These are phyloP conservation scores for Phoebastria nigripes DNA, from an alignment of 2,797 vertebrate genomes.

Conservation along the genomic window DNA sequence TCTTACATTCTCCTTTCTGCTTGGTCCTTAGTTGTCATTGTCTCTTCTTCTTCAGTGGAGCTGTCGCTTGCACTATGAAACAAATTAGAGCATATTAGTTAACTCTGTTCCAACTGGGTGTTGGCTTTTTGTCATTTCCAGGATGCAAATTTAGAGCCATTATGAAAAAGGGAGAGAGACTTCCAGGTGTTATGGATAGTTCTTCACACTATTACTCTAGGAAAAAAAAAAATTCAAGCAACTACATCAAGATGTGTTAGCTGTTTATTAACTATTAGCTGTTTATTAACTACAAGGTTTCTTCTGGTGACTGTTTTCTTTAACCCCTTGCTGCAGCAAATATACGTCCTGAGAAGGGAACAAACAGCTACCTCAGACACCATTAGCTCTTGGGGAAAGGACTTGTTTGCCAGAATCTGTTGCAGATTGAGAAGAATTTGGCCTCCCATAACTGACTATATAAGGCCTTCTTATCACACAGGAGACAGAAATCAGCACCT, in stretches of 20 bases:
- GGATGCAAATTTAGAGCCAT: not conserved
- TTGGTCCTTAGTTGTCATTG: not conserved
- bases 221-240: not conserved
- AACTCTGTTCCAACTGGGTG: not conserved
- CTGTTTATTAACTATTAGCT: not conserved
- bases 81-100: not conserved
- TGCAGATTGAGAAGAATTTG: not conserved
- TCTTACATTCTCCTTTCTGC: slow-evolving; percentile 9
- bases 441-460: not conserved
- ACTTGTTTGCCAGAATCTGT: not conserved
- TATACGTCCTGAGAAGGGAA: not conserved
- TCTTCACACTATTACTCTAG: not conserved
- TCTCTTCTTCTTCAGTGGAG: slow-evolving; percentile 37
- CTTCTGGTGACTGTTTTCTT: not conserved
- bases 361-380: not conserved
- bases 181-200: not conserved
- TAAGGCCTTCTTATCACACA: not conserved
- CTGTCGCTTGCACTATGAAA: slow-evolving; percentile 27
- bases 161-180: not conserved
- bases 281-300: not conserved
- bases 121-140: not conserved
- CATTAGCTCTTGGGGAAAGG: not conserved
- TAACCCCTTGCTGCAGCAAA: not conserved
- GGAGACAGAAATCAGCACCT: not conserved
- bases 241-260: not conserved